Evolutionary conservation across 2,113 vertebrate genomes (phyloP), one percentile per base, ranked within the genome.

Genomic region (Cavia porcellus): DNA sequence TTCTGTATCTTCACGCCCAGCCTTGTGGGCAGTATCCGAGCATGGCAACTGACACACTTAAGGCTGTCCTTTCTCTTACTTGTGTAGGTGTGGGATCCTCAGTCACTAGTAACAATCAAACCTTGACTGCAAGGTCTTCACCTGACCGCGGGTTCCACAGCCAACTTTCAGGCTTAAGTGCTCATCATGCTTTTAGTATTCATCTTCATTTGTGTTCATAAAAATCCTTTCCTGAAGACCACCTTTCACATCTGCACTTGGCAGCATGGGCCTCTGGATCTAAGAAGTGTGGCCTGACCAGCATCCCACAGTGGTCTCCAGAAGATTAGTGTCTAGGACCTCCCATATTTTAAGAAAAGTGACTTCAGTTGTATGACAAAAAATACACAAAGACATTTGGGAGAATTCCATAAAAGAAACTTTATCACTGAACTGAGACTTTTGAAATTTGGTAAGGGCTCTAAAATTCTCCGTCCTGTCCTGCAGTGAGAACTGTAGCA

Each of bases 1-100:
- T 17, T 22, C 14, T 59, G 13, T 0, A 20, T 62, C 7, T 52
- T 22, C 42, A 11, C 9, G 9, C 1, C 19, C 24, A 90, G 74
- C 5, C 22, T 57, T 70, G 14, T 11, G 8, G 50, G 57, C 66
- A 17, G n/a, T 19, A 47, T 19, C 12, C 6, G 8, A 32, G 6
- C 5, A 7, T 14, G 20, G 42, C 7, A 70, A 35, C 13, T 68
- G 20, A 45, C 20, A 86, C 45, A 35, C 7, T 19, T 61, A 20
- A 28, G 45, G 15, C 75, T 61, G 42, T 81, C 14, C 68, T 32
- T 52, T 91, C 25, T 35, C 52, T 80, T n/a, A 25, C 28, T 1
- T 3, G 3, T 64, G 9, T 50, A 12, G 14, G 6, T 2, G 1
- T 3, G 2, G 5, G 11, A 17, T 4, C 7, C 20, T 13, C 25